Percentiles rank a stretch among this genome's conserved stretches.
Evolutionary conservation across 2,113 vertebrate species (phyloP).

Genomic region (Sisor rabdophorus): DNA sequence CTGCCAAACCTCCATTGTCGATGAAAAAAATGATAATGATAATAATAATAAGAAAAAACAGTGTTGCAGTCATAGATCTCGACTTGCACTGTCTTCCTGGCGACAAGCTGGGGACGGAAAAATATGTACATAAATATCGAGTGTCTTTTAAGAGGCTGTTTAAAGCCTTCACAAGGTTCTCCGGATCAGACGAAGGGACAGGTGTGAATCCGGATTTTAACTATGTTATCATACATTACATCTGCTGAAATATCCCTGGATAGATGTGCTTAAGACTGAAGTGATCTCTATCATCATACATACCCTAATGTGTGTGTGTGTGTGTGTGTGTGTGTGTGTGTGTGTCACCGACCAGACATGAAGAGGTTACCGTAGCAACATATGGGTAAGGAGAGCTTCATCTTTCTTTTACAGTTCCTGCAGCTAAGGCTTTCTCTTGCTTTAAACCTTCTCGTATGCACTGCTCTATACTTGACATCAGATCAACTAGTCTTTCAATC

Average conservation of each 20-base stretch:
- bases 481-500: constrained; percentile 75
- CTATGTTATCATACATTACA: not conserved
- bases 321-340: not conserved
- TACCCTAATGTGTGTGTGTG: not conserved
- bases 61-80: constrained; percentile 75
- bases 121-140: constrained; percentile 27
- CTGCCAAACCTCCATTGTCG: constrained; percentile 82
- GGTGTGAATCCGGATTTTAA: not conserved
- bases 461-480: constrained; percentile 79
- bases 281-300: constrained; percentile 11
- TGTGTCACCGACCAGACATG: constrained; percentile 2
- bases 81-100: constrained; percentile 72
- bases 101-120: constrained; percentile 78
- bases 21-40: constrained; percentile 85
- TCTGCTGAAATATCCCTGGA: not conserved
- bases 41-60: constrained; percentile 37
- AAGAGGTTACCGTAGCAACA: constrained; percentile 77
- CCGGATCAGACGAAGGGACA: constrained; percentile 20
- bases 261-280: not conserved
- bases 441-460: constrained; percentile 81
- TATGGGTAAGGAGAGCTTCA: constrained; percentile 79
- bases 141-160: constrained; percentile 22
- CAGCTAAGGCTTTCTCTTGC: constrained; percentile 78
- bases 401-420: constrained; percentile 81
- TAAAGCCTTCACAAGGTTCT: constrained; percentile 6